Base-by-base conservation (phyloP, 1,140 invertebrate genomes). In the Centruroides vittatus region DNA sequence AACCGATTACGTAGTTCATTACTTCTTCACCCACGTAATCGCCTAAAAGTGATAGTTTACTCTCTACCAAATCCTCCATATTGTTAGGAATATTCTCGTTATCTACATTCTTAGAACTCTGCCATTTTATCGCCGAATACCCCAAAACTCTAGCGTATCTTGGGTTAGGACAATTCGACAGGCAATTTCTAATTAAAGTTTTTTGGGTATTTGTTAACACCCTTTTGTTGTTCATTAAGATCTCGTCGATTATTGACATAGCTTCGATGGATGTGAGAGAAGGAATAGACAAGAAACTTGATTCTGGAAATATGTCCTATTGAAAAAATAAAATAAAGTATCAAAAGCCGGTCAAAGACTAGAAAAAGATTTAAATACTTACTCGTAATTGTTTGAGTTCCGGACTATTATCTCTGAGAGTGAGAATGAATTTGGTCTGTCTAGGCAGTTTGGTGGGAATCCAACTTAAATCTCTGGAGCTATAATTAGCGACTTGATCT, bases 401-500 rank as follows among this genome's bases (percentile, higher is more conserved):
- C 68, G 76, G 61, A 58, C 72, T 73, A 62, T 72, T 77, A 70
- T 83, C 80, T 50, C 80, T 79, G 55, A 84, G 79, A 3, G 85
- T 85, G 53, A 88, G 69, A 35, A 88, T 80, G 61, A 88, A 73
- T 73, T 86, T 86, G 36, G 84, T 79, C 68, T 82, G 82, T 57
- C 79, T 76, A 4, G 84, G 83, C 58, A 88, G 73, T 47, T 78
- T 74, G n/a, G 75, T 72, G 5, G 84, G 84, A 60, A 88, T 70
- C 86, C 85, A 88, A 46, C 81, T 76, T 23, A 81, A 63, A n/a
- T 66, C 69, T 59, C 65, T 58, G 11, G 55, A 58, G 48, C 62
- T 60, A 55, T 59, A 67, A 55, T 69, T 66, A 64, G 73, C 71
- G 61, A 83, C 75, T 70, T 83, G 80, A 69, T 88, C 85, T 7